Conservation (phyloP, 2,113 vertebrate genomes). For the Orientallactaga bullata region DNA sequence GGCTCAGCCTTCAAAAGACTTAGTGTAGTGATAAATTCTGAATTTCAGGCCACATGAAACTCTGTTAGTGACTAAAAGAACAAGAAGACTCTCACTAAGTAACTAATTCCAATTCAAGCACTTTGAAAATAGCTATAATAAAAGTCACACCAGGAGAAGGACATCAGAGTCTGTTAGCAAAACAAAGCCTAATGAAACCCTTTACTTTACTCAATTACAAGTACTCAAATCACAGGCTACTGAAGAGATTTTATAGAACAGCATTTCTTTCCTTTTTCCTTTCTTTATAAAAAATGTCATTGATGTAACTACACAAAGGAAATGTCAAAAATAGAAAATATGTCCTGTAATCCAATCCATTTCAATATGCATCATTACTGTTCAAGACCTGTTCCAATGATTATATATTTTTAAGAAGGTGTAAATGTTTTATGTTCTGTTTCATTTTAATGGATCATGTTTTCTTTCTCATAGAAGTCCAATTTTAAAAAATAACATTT, state of each 20-base stretch:
- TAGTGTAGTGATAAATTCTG: constrained; percentile 1
- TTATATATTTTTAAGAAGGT: constrained; percentile 76
- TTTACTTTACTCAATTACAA: constrained; percentile 67
- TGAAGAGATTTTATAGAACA: constrained; percentile 49
- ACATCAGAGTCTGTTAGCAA: constrained; percentile 74
- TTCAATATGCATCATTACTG: constrained; percentile 65
- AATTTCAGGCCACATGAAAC: constrained; percentile 40
- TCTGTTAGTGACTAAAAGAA: constrained; percentile 59
- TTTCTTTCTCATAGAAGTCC: constrained; percentile 55
- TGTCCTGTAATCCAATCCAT: constrained; percentile 63
- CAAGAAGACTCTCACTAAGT: constrained; percentile 58
- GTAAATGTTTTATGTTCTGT: constrained; percentile 67
- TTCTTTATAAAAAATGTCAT: constrained; percentile 60
- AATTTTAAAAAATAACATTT: constrained; percentile 59
- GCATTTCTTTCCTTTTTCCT: constrained; percentile 54
- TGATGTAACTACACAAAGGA: constrained; percentile 75
- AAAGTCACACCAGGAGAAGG: constrained; percentile 75
- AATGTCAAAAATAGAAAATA: constrained; percentile 77
- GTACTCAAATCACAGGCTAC: constrained; percentile 67
- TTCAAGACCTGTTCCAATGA: constrained; percentile 57
- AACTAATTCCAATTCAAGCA: constrained; percentile 70
- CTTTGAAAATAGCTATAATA: constrained; percentile 78
- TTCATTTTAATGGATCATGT: constrained; percentile 66
- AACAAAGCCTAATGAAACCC: constrained; percentile 77
- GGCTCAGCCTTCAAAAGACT: constrained; percentile 36